Conservation (phyloP, 2,797 vertebrate species). For the Sebastes cheni region DNA sequence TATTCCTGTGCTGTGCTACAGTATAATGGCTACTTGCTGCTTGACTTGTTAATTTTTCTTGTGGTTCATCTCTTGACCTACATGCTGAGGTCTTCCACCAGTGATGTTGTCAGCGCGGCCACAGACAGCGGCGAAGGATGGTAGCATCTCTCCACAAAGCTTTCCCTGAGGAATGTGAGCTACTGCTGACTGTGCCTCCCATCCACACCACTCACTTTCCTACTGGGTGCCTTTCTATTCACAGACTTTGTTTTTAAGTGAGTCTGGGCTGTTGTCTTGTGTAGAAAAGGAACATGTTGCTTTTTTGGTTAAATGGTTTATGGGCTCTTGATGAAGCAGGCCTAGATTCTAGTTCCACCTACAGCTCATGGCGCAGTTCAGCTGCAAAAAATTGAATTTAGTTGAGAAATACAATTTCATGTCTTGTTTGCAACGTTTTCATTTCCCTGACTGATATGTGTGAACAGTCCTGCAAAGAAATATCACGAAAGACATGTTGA, state of each 20-base stretch:
- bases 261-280: not conserved
- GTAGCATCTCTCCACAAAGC: constrained; percentile 50
- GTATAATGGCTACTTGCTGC: constrained; percentile 36
- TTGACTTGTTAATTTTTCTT: constrained; percentile 46
- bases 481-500: not conserved
- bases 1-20: constrained; percentile 12
- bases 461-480: not conserved
- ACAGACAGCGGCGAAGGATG: constrained; percentile 42
- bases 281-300: not conserved
- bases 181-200: constrained; percentile 61
- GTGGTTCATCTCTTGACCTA: constrained; percentile 63
- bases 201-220: constrained; percentile 45
- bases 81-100: constrained; percentile 49
- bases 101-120: constrained; percentile 47
- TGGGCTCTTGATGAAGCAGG: constrained; percentile 5
- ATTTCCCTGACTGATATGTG: not conserved
- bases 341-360: constrained; percentile 17
- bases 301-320: constrained; percentile 29
- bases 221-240: constrained; percentile 26
- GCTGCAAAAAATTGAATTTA: not conserved
- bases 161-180: constrained; percentile 67
- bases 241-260: constrained; percentile 24
- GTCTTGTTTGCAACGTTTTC: not conserved
- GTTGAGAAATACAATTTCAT: not conserved
- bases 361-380: not conserved